These are phyloP conservation scores for Escarpia spicata DNA, from an alignment of 2,888 invertebrate species.

Conservation along the genomic window DNA sequence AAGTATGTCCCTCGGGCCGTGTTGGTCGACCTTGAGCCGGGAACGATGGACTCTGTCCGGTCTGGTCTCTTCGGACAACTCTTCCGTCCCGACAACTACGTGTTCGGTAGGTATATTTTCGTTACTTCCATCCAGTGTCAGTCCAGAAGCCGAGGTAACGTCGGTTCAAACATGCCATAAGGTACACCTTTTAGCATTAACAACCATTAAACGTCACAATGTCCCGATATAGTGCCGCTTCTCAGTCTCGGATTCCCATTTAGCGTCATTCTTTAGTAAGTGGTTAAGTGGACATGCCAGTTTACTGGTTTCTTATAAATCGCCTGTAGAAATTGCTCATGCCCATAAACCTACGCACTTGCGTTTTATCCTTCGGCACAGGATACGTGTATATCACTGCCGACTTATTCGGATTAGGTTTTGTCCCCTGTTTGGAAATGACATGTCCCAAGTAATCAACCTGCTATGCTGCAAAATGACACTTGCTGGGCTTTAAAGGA, in stretches of 20 bases:
- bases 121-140: background rate
- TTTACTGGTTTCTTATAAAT: too few relatives aligned
- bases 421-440: too few relatives aligned
- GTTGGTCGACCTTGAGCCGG: slow-evolving; percentile 92
- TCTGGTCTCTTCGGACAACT: background rate
- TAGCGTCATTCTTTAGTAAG: background rate
- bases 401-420: too few relatives aligned
- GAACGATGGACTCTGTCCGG: slow-evolving; percentile 87
- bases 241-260: background rate
- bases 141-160: background rate
- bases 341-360: too few relatives aligned
- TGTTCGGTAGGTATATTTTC: background rate
- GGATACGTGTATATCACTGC: too few relatives aligned
- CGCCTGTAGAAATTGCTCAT: too few relatives aligned
- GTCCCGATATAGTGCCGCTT: background rate
- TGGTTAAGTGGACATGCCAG: background rate
- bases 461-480: too few relatives aligned
- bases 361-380: too few relatives aligned
- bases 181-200: too few relatives aligned
- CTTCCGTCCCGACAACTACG: background rate
- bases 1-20: slow-evolving; percentile 60
- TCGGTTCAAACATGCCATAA: background rate
- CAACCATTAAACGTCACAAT: background rate
- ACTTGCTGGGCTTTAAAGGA: too few relatives aligned
- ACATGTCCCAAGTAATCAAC: too few relatives aligned